Percentiles rank a stretch among this genome's conserved stretches.
phyloP scores from a whole-genome alignment of 1,140 invertebrate genomes.

The Drosophila lacertosa region DNA sequence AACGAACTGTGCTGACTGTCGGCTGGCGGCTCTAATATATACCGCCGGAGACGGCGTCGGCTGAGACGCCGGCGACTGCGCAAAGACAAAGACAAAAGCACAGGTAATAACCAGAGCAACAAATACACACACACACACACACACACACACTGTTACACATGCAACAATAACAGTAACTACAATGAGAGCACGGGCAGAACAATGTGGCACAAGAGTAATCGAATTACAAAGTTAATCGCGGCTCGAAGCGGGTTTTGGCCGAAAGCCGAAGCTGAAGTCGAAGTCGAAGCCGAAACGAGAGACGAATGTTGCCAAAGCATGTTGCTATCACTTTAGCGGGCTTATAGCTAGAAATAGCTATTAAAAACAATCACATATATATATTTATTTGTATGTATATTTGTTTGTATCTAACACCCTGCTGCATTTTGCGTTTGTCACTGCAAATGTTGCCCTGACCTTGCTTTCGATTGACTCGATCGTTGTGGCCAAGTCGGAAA shows the following conservation, averaged over 20 bases:
- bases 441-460: conserved; percentile 62
- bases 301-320: conserved; percentile 48
- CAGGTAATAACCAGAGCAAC: conserved; percentile 42
- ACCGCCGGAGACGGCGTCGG: conserved; percentile 56
- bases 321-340: conserved; percentile 42
- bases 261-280: conserved; percentile 59
- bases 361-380: not conserved
- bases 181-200: conserved; percentile 72
- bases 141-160: not conserved
- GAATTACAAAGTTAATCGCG: conserved; percentile 78
- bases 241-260: conserved; percentile 71
- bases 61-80: conserved; percentile 36
- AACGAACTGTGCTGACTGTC: conserved; percentile 83
- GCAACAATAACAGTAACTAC: conserved; percentile 35
- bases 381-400: not conserved
- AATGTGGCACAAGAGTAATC: conserved; percentile 74
- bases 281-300: conserved; percentile 24
- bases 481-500: conserved; percentile 28
- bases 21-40: conserved; percentile 79
- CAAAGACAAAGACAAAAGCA: conserved; percentile 25
- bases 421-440: conserved; percentile 58
- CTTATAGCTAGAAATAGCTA: conserved; percentile 28
- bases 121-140: conserved; percentile 19
- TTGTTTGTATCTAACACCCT: not conserved
- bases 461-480: conserved; percentile 65